Evolutionary conservation across 2,113 vertebrate genomes (phyloP).

Genomic region (Hirundichthys speculiger): DNA sequence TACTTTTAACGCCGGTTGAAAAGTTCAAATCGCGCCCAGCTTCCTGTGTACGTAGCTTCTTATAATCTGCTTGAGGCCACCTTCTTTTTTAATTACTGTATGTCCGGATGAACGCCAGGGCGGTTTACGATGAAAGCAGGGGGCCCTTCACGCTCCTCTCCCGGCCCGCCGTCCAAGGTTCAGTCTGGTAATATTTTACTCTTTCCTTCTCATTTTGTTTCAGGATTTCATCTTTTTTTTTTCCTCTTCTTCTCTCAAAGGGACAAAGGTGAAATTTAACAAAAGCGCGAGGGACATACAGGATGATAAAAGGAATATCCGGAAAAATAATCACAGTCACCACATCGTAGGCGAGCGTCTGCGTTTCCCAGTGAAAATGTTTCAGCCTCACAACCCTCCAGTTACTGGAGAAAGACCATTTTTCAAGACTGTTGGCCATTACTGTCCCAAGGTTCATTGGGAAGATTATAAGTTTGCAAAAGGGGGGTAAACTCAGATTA

Average conservation of each 20-base stretch:
- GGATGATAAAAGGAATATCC: too few species aligned
- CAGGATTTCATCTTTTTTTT: not conserved
- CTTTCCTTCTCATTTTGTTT: slow-evolving; percentile 19
- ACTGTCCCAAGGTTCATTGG: slow-evolving; percentile 12
- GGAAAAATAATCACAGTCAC: slow-evolving; percentile 6
- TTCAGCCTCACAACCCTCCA: not conserved
- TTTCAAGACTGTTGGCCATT: slow-evolving; percentile 15
- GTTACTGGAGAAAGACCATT: slow-evolving; percentile 14
- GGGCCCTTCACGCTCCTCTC: slow-evolving; percentile 13
- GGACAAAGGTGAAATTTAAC: too few species aligned
- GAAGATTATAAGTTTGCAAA: slow-evolving; percentile 13
- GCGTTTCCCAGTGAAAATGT: slow-evolving; percentile 17
- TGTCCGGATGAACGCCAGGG: slow-evolving; percentile 39
- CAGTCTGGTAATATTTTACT: slow-evolving; percentile 10
- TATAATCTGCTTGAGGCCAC: slow-evolving; percentile 30
- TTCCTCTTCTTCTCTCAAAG: too few species aligned
- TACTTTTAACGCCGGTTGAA: slow-evolving; percentile 63
- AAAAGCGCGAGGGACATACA: too few species aligned
- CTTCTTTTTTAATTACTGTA: slow-evolving; percentile 60
- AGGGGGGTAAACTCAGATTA: slow-evolving; percentile 27
- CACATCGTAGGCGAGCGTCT: slow-evolving; percentile 20
- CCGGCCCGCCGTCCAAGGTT: slow-evolving; percentile 22
- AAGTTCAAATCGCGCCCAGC: slow-evolving; percentile 64
- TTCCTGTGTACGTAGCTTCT: slow-evolving; percentile 47
- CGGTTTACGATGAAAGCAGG: slow-evolving; percentile 44